Conservation (phyloP, 2,888 invertebrate species). For the Mythimna albipuncta region DNA sequence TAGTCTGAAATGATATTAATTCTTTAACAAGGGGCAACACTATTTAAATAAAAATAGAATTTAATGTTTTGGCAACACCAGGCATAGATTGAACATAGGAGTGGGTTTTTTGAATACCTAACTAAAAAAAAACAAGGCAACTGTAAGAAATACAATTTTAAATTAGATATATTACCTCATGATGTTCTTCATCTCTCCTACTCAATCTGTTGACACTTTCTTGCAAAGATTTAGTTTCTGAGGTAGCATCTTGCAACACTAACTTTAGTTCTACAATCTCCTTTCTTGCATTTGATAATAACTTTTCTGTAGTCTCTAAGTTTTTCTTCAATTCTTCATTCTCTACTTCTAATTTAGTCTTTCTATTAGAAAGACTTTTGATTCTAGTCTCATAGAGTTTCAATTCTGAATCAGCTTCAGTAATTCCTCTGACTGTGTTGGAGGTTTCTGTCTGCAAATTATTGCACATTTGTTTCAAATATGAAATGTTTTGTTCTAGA, state of each 20-base stretch:
- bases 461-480: slow-evolving; percentile 86
- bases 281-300: slow-evolving; percentile 92
- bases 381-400: slow-evolving; percentile 87
- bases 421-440: slow-evolving; percentile 71
- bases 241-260: slow-evolving; percentile 92
- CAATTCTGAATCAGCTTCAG: slow-evolving; percentile 82
- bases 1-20: slow-evolving; percentile 73
- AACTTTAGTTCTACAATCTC: slow-evolving; percentile 92
- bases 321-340: slow-evolving; percentile 91
- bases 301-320: slow-evolving; percentile 91
- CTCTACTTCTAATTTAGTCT: slow-evolving; percentile 92
- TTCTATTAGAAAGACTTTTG: slow-evolving; percentile 86
- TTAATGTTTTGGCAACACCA: too few species aligned
- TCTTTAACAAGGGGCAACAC: not conserved
- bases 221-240: slow-evolving; percentile 91
- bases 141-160: not conserved
- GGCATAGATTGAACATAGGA: too few species aligned
- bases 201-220: slow-evolving; percentile 84
- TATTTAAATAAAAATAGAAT: too few species aligned
- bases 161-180: slow-evolving; percentile 72
- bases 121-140: not conserved
- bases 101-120: too few species aligned
- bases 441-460: slow-evolving; percentile 79
- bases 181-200: slow-evolving; percentile 75
- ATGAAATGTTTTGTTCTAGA: slow-evolving; percentile 84